Conservation (phyloP, 2,113 vertebrate genomes). For the Hydrolagus affinis region DNA sequence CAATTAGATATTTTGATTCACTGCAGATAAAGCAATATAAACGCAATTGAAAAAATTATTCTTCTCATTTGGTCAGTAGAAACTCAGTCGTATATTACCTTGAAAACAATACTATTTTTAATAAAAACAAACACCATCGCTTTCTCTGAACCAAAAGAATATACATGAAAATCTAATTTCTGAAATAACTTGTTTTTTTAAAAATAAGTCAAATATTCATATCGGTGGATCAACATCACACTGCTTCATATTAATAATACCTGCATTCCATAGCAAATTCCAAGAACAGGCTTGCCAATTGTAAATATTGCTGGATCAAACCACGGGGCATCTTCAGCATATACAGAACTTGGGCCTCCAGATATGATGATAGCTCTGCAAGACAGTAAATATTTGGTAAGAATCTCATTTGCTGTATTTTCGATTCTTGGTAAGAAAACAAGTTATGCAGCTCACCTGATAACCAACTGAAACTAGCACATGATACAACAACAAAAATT, state of each 20-base stretch:
- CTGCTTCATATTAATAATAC: conserved; percentile 45
- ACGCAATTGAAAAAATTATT: background rate
- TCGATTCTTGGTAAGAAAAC: too few relatives aligned
- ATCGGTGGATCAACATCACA: background rate
- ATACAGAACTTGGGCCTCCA: conserved; percentile 93
- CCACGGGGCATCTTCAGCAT: conserved; percentile 94
- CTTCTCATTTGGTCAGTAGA: background rate
- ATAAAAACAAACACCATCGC: background rate
- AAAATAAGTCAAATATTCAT: background rate
- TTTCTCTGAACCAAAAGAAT: conserved; percentile 13
- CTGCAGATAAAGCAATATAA: background rate
- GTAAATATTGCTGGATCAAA: conserved; percentile 97
- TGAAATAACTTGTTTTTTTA: background rate
- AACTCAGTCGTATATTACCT: background rate
- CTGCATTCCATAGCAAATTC: conserved; percentile 99
- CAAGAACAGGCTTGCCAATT: conserved; percentile 89
- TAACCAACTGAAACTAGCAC: too few relatives aligned
- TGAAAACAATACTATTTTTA: background rate
- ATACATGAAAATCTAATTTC: background rate
- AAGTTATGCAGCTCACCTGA: too few relatives aligned
- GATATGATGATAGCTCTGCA: conserved; percentile 93
- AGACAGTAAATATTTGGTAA: conserved; percentile 31
- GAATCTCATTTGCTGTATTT: background rate
- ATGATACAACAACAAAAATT: too few relatives aligned
- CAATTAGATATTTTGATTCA: background rate